These are phyloP conservation scores for Pristionchus entomophagus DNA, from an alignment of 2,888 invertebrate species.

Conservation along the genomic window DNA sequence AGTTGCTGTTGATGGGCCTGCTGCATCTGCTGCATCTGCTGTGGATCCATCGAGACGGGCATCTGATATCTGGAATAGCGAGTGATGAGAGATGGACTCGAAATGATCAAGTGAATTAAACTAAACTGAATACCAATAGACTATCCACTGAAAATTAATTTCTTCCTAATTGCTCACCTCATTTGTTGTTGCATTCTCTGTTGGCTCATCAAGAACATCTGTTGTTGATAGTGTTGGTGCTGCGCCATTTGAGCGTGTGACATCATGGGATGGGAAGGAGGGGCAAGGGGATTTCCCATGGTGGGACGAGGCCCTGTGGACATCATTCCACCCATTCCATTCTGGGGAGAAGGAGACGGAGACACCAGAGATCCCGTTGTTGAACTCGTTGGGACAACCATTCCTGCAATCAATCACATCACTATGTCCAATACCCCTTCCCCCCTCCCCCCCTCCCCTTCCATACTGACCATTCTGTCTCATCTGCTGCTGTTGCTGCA, in stretches of 20 bases:
- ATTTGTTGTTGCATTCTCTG: not conserved
- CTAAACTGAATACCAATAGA: too few relatives aligned
- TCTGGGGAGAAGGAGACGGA: not conserved
- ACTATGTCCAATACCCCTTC: not conserved
- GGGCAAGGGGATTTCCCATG: too few relatives aligned
- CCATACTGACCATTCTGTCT: not conserved
- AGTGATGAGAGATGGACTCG: not conserved
- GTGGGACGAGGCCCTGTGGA: not conserved
- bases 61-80: not conserved
- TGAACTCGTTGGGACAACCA: not conserved
- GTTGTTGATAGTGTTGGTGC: not conserved
- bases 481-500: not conserved
- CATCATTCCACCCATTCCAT: not conserved
- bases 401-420: not conserved
- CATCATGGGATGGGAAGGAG: not conserved
- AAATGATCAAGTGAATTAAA: too few relatives aligned
- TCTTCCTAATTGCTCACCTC: not conserved
- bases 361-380: too few relatives aligned
- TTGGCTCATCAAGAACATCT: not conserved
- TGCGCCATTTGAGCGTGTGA: not conserved
- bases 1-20: not conserved
- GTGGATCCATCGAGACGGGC: not conserved
- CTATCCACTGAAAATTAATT: too few relatives aligned
- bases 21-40: not conserved
- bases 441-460: not conserved